Evolutionary conservation across 2,113 vertebrate genomes (phyloP).

Genomic region (Donacobius atricapilla): DNA sequence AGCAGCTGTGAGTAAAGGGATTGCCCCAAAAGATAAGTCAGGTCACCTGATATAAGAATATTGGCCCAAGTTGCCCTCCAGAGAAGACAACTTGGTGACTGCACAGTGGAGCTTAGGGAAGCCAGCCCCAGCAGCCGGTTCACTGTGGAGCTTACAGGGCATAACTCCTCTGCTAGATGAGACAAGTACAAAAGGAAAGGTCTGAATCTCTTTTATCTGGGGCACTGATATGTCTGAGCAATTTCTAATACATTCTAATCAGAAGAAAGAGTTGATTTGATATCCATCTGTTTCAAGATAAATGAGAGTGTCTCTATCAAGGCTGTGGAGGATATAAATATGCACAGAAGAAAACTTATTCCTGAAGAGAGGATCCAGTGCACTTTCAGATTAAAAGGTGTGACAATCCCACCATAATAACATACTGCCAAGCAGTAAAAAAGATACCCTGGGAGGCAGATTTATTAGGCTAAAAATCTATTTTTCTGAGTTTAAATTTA

Average conservation of each 20-base stretch:
- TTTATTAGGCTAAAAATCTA: not conserved
- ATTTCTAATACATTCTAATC: not conserved
- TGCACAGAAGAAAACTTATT: not conserved
- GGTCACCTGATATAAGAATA: not conserved
- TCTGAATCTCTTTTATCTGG: not conserved
- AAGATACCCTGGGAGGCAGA: not conserved
- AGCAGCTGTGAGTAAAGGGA: not conserved
- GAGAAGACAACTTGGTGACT: not conserved
- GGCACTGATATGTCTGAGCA: not conserved
- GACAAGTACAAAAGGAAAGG: not conserved
- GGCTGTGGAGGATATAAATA: not conserved
- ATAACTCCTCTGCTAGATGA: not conserved
- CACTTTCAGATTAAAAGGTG: not conserved
- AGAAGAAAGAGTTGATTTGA: not conserved
- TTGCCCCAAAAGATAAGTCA: not conserved
- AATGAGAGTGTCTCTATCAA: not conserved
- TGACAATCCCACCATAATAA: not conserved
- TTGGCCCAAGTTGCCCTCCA: not conserved
- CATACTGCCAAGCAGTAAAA: not conserved
- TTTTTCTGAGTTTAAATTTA: not conserved
- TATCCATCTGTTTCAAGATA: not conserved
- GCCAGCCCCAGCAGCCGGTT: not conserved
- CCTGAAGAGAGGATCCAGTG: not conserved
- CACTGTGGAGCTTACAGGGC: not conserved
- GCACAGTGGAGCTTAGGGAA: not conserved